Evolutionary conservation across 2,113 vertebrate species (phyloP), one percentile per base, ranked within the genome.

Genomic region (Oxyura jamaicensis): DNA sequence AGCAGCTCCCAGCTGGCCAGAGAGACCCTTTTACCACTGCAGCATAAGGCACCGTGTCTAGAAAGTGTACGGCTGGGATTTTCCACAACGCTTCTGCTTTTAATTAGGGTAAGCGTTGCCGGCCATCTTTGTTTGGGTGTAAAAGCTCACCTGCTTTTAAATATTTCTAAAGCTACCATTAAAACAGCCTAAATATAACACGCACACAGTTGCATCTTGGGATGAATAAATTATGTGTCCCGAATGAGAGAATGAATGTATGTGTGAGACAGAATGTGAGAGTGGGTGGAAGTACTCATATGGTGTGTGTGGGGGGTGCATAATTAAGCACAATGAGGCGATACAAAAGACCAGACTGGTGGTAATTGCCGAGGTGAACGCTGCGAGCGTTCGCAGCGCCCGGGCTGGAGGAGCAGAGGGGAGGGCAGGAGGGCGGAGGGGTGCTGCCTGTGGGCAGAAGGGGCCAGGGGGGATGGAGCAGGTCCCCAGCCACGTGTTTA

Each of bases 241-340:
- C 97, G 97, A 95, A 86, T 81, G 93, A 97, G 97, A 97, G 96
- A 94, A 94, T 71, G 96, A 97, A 95, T 97, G 97, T 97, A 97
- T 95, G 97, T 97, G 97, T 96, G 97, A 98, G 97, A 97, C 97
- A 98, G 98, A 97, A 97, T 97, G 98, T 96, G 96, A 63, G 96
- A 96, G 97, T 97, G 97, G 97, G 98, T 89, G 97, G 97, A 97
- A 97, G 97, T 97, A 93, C 97, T 98, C 96, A 97, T 97, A 98
- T 97, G 97, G 94, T 79, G 95, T 96, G 96, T 96, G 96, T 79
- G 96, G 88, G 96, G 97, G 96, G 96, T 96, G 97, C 98, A 97
- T 97, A 97, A 96, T 97, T 97, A 97, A 98, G 97, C 95, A 97
- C 97, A 97, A 97, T 93, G 96, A 97, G 95, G 90, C 86, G 93